Percentiles rank a stretch among this genome's conserved stretches.
These are phyloP conservation scores for Strigamia maritima DNA, from an alignment of 2,888 invertebrate species.

Conservation along the genomic window DNA sequence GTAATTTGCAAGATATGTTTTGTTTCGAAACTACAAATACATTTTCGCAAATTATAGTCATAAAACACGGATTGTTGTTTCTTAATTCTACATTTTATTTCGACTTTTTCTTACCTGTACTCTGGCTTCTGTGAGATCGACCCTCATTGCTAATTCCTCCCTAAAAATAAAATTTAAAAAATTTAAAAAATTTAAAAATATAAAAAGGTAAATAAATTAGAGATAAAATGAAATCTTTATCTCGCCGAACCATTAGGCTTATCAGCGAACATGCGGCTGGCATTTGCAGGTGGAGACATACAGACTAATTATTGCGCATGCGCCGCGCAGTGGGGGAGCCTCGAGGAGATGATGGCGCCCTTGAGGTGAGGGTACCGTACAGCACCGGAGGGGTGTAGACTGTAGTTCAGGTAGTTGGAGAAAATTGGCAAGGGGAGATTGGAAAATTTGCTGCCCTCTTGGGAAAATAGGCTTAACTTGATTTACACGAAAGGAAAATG, in stretches of 20 bases:
- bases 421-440: not conserved
- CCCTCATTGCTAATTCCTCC: constrained; percentile 90
- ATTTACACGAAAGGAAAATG: not conserved
- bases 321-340: constrained; percentile 22
- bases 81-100: not conserved
- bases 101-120: constrained; percentile 70
- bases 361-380: constrained; percentile 9
- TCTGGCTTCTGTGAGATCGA: constrained; percentile 86
- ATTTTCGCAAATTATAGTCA: not conserved
- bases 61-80: not conserved
- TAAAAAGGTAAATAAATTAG: constrained; percentile 48
- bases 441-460: not conserved
- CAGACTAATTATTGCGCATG: constrained; percentile 20
- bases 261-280: constrained; percentile 25
- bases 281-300: constrained; percentile 22
- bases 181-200: constrained; percentile 25
- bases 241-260: constrained; percentile 26
- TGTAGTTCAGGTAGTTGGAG: constrained; percentile 9
- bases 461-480: not conserved
- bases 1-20: not conserved
- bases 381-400: constrained; percentile 11
- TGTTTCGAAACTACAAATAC: not conserved
- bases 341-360: constrained; percentile 17
- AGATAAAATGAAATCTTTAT: constrained; percentile 34
- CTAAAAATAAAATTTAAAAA: constrained; percentile 55